Conservation (phyloP, 2,113 vertebrate species). For the Microtus richardsoni region DNA sequence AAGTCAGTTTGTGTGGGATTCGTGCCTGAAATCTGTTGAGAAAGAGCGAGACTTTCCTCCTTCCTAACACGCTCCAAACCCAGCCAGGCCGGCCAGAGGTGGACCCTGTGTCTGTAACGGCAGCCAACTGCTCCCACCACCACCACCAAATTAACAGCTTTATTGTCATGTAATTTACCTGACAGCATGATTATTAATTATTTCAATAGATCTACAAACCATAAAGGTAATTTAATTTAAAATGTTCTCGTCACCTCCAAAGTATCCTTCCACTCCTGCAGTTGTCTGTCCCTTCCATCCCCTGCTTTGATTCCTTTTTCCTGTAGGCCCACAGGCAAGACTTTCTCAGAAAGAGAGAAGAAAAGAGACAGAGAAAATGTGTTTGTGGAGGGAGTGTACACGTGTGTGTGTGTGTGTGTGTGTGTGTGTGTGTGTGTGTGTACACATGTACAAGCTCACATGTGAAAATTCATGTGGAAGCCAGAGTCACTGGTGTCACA, state of each 20-base stretch:
- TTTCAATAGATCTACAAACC: background rate
- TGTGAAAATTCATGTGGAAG: background rate
- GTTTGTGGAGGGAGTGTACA: background rate
- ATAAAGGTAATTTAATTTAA: slow-evolving; percentile 29
- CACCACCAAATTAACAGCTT: background rate
- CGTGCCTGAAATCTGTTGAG: background rate
- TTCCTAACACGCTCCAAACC: background rate
- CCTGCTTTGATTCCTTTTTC: background rate
- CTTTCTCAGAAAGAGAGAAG: background rate
- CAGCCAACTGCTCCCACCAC: background rate
- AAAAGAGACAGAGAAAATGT: background rate
- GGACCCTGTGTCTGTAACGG: background rate
- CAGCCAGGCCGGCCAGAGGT: background rate
- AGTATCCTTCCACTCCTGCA: background rate
- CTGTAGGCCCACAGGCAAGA: background rate
- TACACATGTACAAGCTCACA: background rate
- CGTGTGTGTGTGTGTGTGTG: background rate
- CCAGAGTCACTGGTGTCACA: background rate
- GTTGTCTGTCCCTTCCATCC: background rate
- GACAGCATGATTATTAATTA: background rate
- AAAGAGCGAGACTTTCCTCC: background rate
- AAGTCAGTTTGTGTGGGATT: slow-evolving; percentile 1
- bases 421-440: background rate
- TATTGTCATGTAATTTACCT: background rate
- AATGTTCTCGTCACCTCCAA: background rate